Evolutionary conservation across 2,113 vertebrate genomes (phyloP).

Genomic region (Hyla sarda): DNA sequence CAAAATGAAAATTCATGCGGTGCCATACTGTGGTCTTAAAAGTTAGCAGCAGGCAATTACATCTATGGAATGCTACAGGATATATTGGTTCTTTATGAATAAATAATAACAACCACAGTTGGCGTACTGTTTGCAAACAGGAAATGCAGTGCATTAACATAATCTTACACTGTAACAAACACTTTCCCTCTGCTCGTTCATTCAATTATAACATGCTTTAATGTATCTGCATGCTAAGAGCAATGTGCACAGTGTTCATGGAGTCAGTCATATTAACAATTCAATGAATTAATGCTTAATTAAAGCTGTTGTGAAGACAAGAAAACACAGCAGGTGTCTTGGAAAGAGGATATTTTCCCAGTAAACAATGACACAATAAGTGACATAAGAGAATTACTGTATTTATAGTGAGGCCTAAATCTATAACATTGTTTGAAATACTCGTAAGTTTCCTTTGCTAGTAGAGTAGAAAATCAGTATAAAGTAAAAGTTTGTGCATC

Average conservation of each 20-base stretch:
- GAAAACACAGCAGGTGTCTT: not conserved
- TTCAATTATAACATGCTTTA: constrained; percentile 28
- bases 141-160: constrained; percentile 36
- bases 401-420: not conserved
- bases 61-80: constrained; percentile 41
- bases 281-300: constrained; percentile 24
- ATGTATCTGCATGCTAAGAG: constrained; percentile 19
- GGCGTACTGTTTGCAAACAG: constrained; percentile 44
- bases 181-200: constrained; percentile 15
- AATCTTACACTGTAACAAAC: constrained; percentile 35
- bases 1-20: constrained; percentile 10
- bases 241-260: not conserved
- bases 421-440: not conserved
- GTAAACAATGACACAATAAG: not conserved
- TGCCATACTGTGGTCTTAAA: constrained; percentile 28
- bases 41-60: constrained; percentile 22
- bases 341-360: not conserved
- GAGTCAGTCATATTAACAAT: constrained; percentile 10
- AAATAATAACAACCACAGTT: constrained; percentile 36
- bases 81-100: constrained; percentile 45
- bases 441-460: not conserved
- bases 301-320: constrained; percentile 21
- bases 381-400: not conserved
- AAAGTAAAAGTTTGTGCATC: not conserved
- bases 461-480: not conserved